A percentile compares a stretch with the other conserved stretches of the same genome.
phyloP scores from a whole-genome alignment of 2,888 invertebrate genomes.

The Yponomeuta sedellus region DNA sequence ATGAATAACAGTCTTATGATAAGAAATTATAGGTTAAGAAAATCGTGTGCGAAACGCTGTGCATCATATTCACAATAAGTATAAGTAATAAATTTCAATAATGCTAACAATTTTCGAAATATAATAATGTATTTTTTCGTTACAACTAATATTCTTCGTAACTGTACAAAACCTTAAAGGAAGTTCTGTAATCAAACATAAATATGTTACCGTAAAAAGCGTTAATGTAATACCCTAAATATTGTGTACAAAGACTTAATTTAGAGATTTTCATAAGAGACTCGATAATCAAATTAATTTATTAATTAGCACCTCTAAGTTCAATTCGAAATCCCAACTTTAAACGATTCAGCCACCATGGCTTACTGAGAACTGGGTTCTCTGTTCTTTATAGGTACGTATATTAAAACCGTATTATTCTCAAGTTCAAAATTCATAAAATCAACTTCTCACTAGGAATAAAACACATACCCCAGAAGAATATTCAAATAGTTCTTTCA shows the following conservation, averaged over 20 bases:
- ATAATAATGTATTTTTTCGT: neutral
- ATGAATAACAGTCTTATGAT: slow-evolving; percentile 50
- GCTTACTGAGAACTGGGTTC: neutral
- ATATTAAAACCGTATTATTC: neutral
- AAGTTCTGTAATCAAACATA: neutral
- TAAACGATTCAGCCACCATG: neutral
- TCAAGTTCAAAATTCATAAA: neutral
- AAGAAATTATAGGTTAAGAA: slow-evolving; percentile 36
- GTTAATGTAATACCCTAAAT: slow-evolving; percentile 17
- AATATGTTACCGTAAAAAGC: neutral
- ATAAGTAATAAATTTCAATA: neutral
- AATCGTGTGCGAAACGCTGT: slow-evolving; percentile 48
- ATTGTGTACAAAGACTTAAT: neutral
- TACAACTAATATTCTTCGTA: neutral
- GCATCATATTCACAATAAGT: slow-evolving; percentile 30
- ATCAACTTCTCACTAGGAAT: neutral
- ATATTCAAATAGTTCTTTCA: neutral
- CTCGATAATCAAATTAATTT: slow-evolving; percentile 41
- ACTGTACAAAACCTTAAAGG: neutral
- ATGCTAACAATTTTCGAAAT: neutral
- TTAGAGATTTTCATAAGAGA: slow-evolving; percentile 40
- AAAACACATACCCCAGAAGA: neutral
- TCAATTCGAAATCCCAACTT: neutral
- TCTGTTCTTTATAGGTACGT: too few species aligned
- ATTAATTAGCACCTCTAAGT: slow-evolving; percentile 53